Evolutionary conservation across 2,797 vertebrate genomes (phyloP).

Genomic region (Glyptemys insculpta): DNA sequence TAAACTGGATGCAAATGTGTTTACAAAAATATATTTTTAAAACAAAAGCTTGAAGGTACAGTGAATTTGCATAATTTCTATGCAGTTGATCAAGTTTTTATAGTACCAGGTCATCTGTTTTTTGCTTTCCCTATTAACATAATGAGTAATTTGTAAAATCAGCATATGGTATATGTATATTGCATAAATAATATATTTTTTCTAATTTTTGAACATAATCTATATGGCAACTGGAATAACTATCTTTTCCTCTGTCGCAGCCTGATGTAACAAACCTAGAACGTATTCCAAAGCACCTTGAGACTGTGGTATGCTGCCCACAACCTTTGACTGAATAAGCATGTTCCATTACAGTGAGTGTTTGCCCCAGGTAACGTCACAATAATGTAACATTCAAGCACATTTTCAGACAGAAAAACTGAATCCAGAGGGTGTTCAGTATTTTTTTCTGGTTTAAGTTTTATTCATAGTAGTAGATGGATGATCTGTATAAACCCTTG

Average conservation of each 20-base stretch:
- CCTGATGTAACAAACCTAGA: neutral
- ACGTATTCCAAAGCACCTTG: neutral
- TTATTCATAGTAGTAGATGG: neutral
- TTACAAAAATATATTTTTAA: neutral
- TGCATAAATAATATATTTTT: neutral
- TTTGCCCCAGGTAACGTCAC: neutral
- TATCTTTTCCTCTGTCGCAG: neutral
- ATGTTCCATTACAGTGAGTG: neutral
- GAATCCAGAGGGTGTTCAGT: neutral
- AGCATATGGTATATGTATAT: neutral
- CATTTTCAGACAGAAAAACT: neutral
- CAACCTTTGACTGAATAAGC: neutral
- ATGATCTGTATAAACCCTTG: neutral
- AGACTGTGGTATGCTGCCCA: neutral
- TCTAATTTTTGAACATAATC: neutral
- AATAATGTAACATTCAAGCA: neutral
- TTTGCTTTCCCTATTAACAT: neutral
- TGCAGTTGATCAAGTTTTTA: neutral
- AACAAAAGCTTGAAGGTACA: neutral
- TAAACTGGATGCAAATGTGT: neutral
- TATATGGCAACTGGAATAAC: neutral
- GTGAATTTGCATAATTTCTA: neutral
- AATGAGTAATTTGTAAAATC: neutral
- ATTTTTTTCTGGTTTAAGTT: neutral
- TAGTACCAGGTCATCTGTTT: neutral